These are phyloP conservation scores for Zelleria hepariella DNA, from an alignment of 2,888 invertebrate species.

Conservation along the genomic window DNA sequence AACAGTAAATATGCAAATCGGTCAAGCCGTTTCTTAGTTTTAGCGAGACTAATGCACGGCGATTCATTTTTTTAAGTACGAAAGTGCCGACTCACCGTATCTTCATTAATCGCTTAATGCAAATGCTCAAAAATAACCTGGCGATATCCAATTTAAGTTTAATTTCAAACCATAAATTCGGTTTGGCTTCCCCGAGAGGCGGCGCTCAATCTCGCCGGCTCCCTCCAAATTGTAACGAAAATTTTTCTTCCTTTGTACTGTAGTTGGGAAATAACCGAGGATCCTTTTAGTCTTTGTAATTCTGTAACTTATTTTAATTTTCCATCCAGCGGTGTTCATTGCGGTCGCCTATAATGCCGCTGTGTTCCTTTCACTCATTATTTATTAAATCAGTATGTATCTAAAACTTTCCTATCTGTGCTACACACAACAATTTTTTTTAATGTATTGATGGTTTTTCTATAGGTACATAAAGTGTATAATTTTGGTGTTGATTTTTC, in stretches of 20 bases:
- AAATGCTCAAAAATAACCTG: conserved; percentile 57
- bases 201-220: conserved; percentile 39
- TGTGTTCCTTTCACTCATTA: not conserved
- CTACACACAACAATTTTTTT: no score
- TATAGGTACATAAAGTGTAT: no score
- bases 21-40: no score
- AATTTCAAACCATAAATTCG: conserved; percentile 66
- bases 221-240: conserved; percentile 56
- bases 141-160: conserved; percentile 65
- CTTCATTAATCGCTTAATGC: conserved; percentile 29
- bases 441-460: no score
- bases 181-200: conserved; percentile 57
- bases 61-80: no score
- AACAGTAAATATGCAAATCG: no score
- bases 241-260: conserved; percentile 63
- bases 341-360: conserved; percentile 20
- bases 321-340: conserved; percentile 29
- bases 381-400: no score
- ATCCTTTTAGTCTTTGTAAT: conserved; percentile 34
- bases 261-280: conserved; percentile 30
- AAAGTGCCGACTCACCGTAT: not conserved
- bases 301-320: conserved; percentile 47
- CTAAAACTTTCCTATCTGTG: no score
- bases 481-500: no score
- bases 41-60: no score